Evolutionary conservation across 2,888 invertebrate species (phyloP).

Genomic region (Drosophila quasianomalipes): DNA sequence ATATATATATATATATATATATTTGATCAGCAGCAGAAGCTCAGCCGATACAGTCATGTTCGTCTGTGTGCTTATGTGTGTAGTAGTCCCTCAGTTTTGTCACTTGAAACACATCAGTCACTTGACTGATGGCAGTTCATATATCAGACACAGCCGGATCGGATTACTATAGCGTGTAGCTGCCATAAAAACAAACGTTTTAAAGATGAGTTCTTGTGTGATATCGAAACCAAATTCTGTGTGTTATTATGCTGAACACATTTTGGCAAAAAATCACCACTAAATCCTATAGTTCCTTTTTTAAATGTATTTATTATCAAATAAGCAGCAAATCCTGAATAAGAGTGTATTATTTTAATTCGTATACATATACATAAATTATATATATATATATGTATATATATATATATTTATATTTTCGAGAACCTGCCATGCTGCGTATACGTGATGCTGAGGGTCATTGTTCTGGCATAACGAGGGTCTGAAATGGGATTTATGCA

Average conservation of each 20-base stretch:
- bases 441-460: conserved; percentile 47
- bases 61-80: rapidly evolving
- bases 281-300: background rate
- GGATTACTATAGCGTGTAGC: background rate
- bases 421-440: conserved; percentile 29
- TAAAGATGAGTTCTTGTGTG: background rate
- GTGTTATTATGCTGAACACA: background rate
- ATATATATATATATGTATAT: background rate
- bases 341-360: conserved; percentile 8
- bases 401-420: background rate
- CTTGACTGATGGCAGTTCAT: background rate
- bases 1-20: background rate
- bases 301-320: background rate
- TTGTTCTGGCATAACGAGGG: conserved; percentile 15
- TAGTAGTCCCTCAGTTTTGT: background rate
- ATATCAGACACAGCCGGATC: background rate
- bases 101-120: background rate
- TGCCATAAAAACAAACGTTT: background rate
- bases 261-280: background rate
- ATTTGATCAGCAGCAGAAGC: background rate
- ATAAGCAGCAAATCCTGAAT: background rate
- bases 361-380: conserved; percentile 17
- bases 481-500: background rate
- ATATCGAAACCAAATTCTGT: background rate
- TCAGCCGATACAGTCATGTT: background rate